Evolutionary conservation across 1,140 invertebrate species (phyloP), one percentile per base, ranked within the genome.

Genomic region (Eciton burchellii): DNA sequence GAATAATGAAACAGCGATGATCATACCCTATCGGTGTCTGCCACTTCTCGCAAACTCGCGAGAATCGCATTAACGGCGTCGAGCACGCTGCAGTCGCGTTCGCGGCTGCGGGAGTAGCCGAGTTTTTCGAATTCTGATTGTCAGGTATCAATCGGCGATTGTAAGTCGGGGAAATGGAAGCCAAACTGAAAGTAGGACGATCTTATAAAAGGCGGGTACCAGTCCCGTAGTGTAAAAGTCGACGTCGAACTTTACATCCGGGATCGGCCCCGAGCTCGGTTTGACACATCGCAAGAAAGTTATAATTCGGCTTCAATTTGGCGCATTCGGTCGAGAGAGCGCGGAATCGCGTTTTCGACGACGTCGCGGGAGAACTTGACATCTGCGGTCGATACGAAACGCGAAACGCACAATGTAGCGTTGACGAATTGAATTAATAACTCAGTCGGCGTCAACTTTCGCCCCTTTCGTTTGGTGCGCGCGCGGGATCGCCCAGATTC

Each of bases 241-340:
- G 41, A 79, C 74, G 66, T 45, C 35, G 74, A 79, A 79, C 74
- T 79, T 79, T 79, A 70, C 74, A 70, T 79, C 52, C 41, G 24
- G 54, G 52, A 79, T 79, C 63, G 74, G 52, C n/a, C n/a, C 45
- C 74, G 49, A 79, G 74, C 70, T 79, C 49, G 63, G 74, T 79
- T 79, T 79, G 74, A 79, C 74, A 70, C 74, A 79, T 79, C 74
- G 66, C 74, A 79, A 35, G 49, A 79, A 79, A 79, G 74, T 79
- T 79, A 79, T 79, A 79, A 79, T 79, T 79, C 74, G 74, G 74
- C 63, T 79, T 79, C 74, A 79, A 79, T 79, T 79, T 79, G 74
- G 74, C 74, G 70, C 63, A 79, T 79, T 79, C 68, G 74, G 41
- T 35, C 41, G 35, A 76, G 29, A 35, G 68, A 79, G 74, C 68